phyloP scores from a whole-genome alignment of 2,113 vertebrate species.

The Cathartes aura region DNA sequence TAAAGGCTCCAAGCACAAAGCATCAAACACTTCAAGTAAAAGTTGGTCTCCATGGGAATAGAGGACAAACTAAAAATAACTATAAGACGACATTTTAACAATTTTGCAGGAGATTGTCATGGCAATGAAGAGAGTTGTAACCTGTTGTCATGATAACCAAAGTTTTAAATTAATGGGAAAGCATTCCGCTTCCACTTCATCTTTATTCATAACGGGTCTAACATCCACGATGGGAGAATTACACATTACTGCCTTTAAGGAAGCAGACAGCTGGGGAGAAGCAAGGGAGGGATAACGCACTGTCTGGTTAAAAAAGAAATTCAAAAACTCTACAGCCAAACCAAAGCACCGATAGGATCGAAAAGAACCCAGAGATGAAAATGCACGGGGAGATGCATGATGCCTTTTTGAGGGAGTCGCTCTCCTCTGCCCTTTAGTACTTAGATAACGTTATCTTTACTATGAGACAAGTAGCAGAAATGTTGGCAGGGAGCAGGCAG shows the following conservation, averaged over 20 bases:
- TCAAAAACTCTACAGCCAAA: not conserved
- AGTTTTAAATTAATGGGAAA: slow-evolving; percentile 29
- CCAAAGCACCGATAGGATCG: fast-evolving
- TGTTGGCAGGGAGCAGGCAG: not conserved
- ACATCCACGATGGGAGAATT: not conserved
- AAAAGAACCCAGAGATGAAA: not conserved
- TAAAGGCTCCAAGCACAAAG: slow-evolving; percentile 29
- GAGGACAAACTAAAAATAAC: slow-evolving; percentile 69
- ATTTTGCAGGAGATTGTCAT: slow-evolving; percentile 49
- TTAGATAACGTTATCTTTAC: not conserved
- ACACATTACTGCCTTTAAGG: not conserved
- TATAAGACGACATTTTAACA: not conserved
- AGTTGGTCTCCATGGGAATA: slow-evolving; percentile 68
- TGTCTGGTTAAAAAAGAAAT: not conserved
- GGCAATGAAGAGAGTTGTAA: slow-evolving; percentile 60
- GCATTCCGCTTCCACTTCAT: not conserved
- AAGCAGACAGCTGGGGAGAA: not conserved
- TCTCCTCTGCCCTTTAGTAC: not conserved
- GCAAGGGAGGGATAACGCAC: not conserved
- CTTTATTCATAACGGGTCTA: not conserved
- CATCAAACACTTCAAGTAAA: slow-evolving; percentile 20
- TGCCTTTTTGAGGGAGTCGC: not conserved
- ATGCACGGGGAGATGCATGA: fast-evolving
- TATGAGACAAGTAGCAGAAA: not conserved
- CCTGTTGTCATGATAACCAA: slow-evolving; percentile 65